A percentile compares a stretch with the other conserved stretches of the same genome.
These are phyloP conservation scores for Myotis yumanensis DNA, from an alignment of 2,113 vertebrate genomes.

Conservation along the genomic window DNA sequence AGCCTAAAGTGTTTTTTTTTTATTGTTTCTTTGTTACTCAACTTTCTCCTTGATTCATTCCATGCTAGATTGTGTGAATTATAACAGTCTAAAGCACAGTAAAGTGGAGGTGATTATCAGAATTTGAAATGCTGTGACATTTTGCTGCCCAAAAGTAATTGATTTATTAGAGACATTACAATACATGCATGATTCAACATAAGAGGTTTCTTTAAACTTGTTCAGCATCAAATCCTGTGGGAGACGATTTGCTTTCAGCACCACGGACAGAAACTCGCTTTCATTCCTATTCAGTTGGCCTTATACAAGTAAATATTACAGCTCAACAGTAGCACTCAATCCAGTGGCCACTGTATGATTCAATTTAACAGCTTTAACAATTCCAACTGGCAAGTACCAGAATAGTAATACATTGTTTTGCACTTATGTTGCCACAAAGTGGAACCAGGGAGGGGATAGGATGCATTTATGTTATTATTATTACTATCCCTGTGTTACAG, in stretches of 20 bases:
- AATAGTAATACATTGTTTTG: slow-evolving; percentile 84
- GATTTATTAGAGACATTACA: slow-evolving; percentile 88
- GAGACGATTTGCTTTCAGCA: slow-evolving; percentile 81
- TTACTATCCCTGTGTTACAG: slow-evolving; percentile 16
- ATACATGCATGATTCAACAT: slow-evolving; percentile 81
- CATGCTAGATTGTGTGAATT: slow-evolving; percentile 44
- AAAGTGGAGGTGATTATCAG: slow-evolving; percentile 84
- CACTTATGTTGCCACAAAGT: slow-evolving; percentile 78
- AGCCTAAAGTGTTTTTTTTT: neutral
- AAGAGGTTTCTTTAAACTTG: slow-evolving; percentile 84
- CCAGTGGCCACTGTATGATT: slow-evolving; percentile 82
- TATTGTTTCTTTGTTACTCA: neutral
- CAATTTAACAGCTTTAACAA: slow-evolving; percentile 86
- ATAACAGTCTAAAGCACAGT: slow-evolving; percentile 74
- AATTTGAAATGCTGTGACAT: slow-evolving; percentile 83
- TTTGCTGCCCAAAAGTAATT: slow-evolving; percentile 88
- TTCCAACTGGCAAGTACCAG: slow-evolving; percentile 79
- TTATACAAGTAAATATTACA: slow-evolving; percentile 83
- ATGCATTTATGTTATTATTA: slow-evolving; percentile 48
- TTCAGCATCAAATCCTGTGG: slow-evolving; percentile 76
- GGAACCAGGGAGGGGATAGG: slow-evolving; percentile 60
- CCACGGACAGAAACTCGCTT: slow-evolving; percentile 67
- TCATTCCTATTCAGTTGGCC: slow-evolving; percentile 80
- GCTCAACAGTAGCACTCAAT: slow-evolving; percentile 78
- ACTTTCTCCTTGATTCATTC: neutral